Evolutionary conservation across 2,888 invertebrate species (phyloP).

Genomic region (Dynastes hyllus): DNA sequence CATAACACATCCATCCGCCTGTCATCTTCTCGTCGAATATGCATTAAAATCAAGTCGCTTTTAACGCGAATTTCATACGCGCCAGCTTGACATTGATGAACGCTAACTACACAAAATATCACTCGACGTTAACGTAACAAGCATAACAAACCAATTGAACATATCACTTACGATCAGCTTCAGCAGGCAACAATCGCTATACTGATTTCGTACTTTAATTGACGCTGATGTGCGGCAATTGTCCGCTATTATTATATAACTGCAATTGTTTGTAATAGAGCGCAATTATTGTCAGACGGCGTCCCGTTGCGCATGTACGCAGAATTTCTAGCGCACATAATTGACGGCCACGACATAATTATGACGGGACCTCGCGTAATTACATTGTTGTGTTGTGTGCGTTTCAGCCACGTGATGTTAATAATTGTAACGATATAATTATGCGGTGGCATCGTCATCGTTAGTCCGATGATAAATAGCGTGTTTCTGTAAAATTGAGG

Average conservation of each 20-base stretch:
- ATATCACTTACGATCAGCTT: background rate
- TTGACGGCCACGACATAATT: background rate
- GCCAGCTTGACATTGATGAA: background rate
- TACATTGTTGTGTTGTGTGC: background rate
- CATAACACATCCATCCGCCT: too few species aligned
- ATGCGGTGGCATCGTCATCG: constrained; percentile 4
- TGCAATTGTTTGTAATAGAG: constrained; percentile 37
- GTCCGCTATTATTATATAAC: constrained; percentile 46
- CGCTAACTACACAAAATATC: background rate
- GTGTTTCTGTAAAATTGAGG: too few species aligned
- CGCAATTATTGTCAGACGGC: constrained; percentile 24
- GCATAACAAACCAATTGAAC: background rate
- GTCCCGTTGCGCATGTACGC: background rate
- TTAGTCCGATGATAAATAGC: background rate
- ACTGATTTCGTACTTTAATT: constrained; percentile 18
- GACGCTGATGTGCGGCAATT: constrained; percentile 37
- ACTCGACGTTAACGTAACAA: background rate
- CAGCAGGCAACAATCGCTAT: background rate
- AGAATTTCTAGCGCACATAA: background rate
- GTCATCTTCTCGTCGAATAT: background rate
- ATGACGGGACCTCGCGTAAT: background rate
- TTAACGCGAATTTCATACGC: background rate
- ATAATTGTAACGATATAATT: background rate
- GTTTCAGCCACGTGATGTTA: background rate
- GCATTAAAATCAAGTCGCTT: background rate